Evolutionary conservation across 2,113 vertebrate genomes (phyloP).

Genomic region (Callaeas wilsoni): DNA sequence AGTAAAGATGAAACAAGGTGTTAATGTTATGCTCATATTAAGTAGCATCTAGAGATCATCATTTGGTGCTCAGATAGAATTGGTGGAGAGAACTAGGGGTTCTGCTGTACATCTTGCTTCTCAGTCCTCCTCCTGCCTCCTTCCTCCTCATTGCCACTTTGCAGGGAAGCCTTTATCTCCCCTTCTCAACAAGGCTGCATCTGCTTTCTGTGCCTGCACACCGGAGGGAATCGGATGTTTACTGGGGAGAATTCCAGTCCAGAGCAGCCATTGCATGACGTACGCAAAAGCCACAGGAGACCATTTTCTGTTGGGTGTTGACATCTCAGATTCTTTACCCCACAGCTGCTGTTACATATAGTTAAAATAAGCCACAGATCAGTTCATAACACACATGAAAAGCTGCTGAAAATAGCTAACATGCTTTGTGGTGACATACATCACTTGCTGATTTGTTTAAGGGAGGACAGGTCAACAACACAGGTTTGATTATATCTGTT

Average conservation of each 20-base stretch:
- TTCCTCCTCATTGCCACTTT: background rate
- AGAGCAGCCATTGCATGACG: background rate
- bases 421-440: background rate
- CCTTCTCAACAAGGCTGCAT: background rate
- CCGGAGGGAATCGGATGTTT: background rate
- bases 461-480: background rate
- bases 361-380: slow-evolving; percentile 5
- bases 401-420: slow-evolving; percentile 7
- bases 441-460: background rate
- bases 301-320: background rate
- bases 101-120: background rate
- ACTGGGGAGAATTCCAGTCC: background rate
- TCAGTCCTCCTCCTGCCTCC: background rate
- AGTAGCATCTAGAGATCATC: background rate
- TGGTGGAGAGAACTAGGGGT: background rate
- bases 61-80: background rate
- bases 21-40: background rate
- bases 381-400: background rate
- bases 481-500: background rate
- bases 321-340: background rate
- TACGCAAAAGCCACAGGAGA: background rate
- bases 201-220: background rate
- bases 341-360: background rate
- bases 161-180: background rate
- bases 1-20: background rate